Evolutionary conservation across 2,113 vertebrate species (phyloP), one percentile per base, ranked within the genome.

Genomic region (Triplophysa rosa): DNA sequence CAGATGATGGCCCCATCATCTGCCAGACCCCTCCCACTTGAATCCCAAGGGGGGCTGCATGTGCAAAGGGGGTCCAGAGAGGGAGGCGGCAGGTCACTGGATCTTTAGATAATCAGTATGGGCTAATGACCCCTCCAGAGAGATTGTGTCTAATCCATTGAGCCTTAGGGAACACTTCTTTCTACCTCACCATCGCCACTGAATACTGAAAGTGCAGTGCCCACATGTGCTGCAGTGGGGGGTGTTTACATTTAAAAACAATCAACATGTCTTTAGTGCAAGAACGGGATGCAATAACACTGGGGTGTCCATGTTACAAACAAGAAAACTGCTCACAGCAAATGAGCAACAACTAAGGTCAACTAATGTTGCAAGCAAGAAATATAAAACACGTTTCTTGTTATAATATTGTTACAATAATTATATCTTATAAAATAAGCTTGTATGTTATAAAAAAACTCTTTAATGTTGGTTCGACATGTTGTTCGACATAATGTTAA

Each of bases 91-190:
- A 67, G 78, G 83, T 83, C 81, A 87, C 59, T 67, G 74, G 81
- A 83, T 87, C 83, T 83, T 84, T 82, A 84, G 84, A 87, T 85
- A 87, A 87, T 87, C 84, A 82, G 71, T 82, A 78, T 77, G 70
- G 82, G 83, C 77, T 87, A 87, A 87, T 87, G 84, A 87, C 78
- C 73, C 84, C 86, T 84, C 86, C 49, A 86, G 86, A 86, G 84
- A 86, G 68, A 80, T n/a, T 49, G 68, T 74, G 76, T 86, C 83
- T 87, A 86, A 87, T 87, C 86, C 83, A 63, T 24, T 62, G 21
- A 29, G 76, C 79, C 59, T 76, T 65, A 26, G 83, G 67, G 83
- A 76, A 49, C 65, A 45, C n/a, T 76, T 63, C 64, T 59, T 19
- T 45, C 45, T 49, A 19, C 37, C 26, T 62, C 59, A n/a, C 58